Conservation (phyloP, 2,888 invertebrate species). For the Heliconius ismenius region DNA sequence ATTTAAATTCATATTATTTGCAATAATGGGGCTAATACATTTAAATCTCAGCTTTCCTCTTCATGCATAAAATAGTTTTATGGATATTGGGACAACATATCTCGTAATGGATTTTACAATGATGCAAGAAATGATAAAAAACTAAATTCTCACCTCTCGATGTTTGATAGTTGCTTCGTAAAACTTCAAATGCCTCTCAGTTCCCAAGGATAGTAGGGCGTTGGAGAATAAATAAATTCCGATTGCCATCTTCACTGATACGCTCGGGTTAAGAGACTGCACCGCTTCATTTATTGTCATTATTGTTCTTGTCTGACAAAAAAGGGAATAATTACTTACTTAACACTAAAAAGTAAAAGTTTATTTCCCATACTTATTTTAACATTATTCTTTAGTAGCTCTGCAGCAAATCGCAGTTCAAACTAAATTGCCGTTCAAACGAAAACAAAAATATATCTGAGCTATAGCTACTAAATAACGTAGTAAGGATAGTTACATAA, state of each 20-base stretch:
- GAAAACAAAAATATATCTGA: not conserved
- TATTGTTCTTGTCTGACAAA: conserved; percentile 84
- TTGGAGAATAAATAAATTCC: conserved; percentile 89
- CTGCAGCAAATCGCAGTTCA: too few species aligned
- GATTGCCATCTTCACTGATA: conserved; percentile 89
- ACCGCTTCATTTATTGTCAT: conserved; percentile 90
- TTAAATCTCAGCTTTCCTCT: not conserved
- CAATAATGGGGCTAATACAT: too few species aligned
- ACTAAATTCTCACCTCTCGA: conserved; percentile 79
- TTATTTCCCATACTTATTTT: not conserved
- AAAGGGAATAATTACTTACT: not conserved
- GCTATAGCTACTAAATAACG: too few species aligned
- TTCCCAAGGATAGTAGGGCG: conserved; percentile 87
- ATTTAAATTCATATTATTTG: too few species aligned
- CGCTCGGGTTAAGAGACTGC: conserved; percentile 85
- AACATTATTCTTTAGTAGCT: too few species aligned
- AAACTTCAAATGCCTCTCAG: conserved; percentile 86
- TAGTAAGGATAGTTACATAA: too few species aligned
- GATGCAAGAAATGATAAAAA: not conserved
- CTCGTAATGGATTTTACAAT: not conserved
- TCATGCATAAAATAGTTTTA: not conserved
- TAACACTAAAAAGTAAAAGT: not conserved
- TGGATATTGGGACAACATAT: not conserved
- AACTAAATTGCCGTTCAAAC: too few species aligned
- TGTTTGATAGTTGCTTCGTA: conserved; percentile 87